Base-by-base conservation (phyloP, 1,140 invertebrate species). In the Popillia japonica region DNA sequence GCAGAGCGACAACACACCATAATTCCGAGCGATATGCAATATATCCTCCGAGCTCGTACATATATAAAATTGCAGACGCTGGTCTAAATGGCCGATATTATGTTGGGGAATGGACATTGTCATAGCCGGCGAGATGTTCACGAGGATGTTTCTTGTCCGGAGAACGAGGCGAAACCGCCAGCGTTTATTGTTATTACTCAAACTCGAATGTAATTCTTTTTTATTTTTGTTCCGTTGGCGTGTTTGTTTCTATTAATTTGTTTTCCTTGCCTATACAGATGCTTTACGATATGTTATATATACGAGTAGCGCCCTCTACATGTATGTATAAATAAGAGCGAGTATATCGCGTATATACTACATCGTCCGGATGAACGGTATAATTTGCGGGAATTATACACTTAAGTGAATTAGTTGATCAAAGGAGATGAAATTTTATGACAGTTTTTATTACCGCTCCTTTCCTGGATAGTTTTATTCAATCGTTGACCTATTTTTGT, bases 191-290 rank as follows among this genome's bases (percentile, higher is more conserved):
- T 68, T 68, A 68, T 68, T 68, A 68, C 61, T 68, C 22, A 68
- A 68, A 68, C 61, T 68, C 61, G 61, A 68, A 68, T 68, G 61
- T 68, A 68, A 68, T 68, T 68, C 61, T 68, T 68, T 68, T 68
- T 68, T 68, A 68, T 68, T 68, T 68, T 22, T 68, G 23, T 68
- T 68, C 61, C 22, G 61, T 20, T 34, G 27, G 61, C 61, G 61
- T 68, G 61, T 68, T 68, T 68, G 61, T 68, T 68, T 68, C 61
- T 68, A 68, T 68, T 68, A 68, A 68, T 68, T 68, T 68, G 22
- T 68, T 68, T 68, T 34, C 10, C 22, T 20, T 4, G 17, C 22
- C 27, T 10, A 68, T 68, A 17, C 61, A 68, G 61, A 68, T 68
- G 61, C 8, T 68, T 68, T 68, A 68, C 61, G 61, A 68, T n/a